Evolutionary conservation across 2,113 vertebrate genomes (phyloP).

Genomic region (Coturnix japonica): DNA sequence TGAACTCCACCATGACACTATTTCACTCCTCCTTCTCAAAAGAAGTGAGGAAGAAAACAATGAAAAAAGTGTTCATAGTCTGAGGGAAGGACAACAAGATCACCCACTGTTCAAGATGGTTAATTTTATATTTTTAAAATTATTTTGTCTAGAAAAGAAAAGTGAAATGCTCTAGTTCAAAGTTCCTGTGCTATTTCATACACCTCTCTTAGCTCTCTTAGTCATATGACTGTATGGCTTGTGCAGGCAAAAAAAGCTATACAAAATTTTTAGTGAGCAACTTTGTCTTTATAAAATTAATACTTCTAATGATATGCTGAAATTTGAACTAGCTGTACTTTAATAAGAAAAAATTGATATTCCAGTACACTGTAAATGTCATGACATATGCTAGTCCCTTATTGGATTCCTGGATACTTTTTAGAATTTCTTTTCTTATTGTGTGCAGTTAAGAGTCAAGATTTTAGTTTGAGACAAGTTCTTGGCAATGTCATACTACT

Average conservation of each 20-base stretch:
- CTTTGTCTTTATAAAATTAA: not conserved
- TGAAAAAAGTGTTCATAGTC: not conserved
- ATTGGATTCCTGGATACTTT: not conserved
- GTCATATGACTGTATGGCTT: not conserved
- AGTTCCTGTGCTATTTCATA: not conserved
- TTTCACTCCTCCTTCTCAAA: too few relatives aligned
- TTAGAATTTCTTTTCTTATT: not conserved
- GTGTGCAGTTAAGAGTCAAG: fast-evolving
- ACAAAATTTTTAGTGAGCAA: not conserved
- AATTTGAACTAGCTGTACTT: not conserved
- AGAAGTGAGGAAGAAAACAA: not conserved
- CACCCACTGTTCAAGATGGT: not conserved
- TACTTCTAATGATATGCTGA: not conserved
- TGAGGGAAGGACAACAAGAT: not conserved
- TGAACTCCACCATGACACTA: not conserved
- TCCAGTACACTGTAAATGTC: not conserved
- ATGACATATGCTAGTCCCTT: not conserved
- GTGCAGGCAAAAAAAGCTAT: not conserved
- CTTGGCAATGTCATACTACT: not conserved
- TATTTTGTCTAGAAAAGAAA: not conserved
- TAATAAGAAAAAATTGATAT: not conserved
- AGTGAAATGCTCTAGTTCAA: not conserved
- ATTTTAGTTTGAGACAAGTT: not conserved
- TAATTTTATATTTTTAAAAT: not conserved
- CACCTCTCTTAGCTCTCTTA: not conserved